A percentile compares a stretch with the other conserved stretches of the same genome.
Evolutionary conservation across 2,888 invertebrate genomes (phyloP).

Genomic region (Scaptomyza flava): DNA sequence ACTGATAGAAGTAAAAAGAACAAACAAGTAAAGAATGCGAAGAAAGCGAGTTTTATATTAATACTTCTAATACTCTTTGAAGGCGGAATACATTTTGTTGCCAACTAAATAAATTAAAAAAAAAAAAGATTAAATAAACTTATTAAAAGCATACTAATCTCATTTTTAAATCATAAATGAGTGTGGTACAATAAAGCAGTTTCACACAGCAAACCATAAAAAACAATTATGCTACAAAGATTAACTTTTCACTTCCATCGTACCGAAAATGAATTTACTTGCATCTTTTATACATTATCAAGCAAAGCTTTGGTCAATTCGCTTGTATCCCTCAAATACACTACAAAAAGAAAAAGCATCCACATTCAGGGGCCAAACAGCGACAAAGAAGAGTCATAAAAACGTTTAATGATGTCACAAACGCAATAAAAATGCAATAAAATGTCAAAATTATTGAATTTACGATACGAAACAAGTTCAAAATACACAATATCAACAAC

Average conservation of each 20-base stretch:
- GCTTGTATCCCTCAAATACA: conserved; percentile 9
- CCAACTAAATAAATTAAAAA: too few relatives aligned
- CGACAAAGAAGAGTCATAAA: conserved; percentile 78
- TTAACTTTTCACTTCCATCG: not conserved
- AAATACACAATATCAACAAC: conserved; percentile 60
- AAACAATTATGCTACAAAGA: too few relatives aligned
- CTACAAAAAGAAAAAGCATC: conserved; percentile 6
- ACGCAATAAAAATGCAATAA: conserved; percentile 80
- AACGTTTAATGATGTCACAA: conserved; percentile 80
- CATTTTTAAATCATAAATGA: too few relatives aligned
- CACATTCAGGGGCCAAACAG: conserved; percentile 65
- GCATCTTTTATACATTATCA: not conserved
- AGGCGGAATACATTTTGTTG: too few relatives aligned
- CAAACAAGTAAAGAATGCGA: conserved; percentile 28
- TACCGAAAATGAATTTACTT: not conserved
- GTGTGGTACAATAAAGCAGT: too few relatives aligned
- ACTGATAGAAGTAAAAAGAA: conserved; percentile 28
- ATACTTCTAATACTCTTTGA: conserved; percentile 23
- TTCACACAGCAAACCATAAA: too few relatives aligned
- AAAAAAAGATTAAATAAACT: too few relatives aligned
- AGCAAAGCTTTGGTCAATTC: conserved; percentile 2
- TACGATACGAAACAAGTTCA: conserved; percentile 80
- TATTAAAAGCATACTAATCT: not conserved
- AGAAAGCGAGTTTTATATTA: not conserved
- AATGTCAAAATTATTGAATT: conserved; percentile 81